phyloP scores from a whole-genome alignment of 2,888 invertebrate species.

The Chorisops tibialis region DNA sequence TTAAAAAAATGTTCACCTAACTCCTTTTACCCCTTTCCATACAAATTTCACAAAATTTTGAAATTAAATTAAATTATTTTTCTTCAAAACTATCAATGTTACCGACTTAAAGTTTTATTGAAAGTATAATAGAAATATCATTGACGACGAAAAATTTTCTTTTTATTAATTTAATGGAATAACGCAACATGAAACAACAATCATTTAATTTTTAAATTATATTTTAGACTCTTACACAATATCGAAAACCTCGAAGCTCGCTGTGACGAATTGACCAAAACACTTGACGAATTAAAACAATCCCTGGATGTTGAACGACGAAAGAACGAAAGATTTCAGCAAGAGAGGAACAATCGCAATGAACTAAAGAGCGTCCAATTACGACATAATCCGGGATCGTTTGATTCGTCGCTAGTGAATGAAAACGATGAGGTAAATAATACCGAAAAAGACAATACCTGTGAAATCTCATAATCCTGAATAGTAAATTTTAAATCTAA shows the following conservation, averaged over 20 bases:
- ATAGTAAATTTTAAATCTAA: too few relatives aligned
- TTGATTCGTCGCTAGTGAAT: conserved; percentile 19
- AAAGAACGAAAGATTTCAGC: conserved; percentile 55
- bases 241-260: conserved; percentile 77
- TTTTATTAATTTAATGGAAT: too few relatives aligned
- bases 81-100: too few relatives aligned
- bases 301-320: conserved; percentile 61
- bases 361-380: conserved; percentile 29
- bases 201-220: background rate
- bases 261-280: conserved; percentile 78
- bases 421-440: conserved; percentile 24
- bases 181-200: too few relatives aligned
- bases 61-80: too few relatives aligned
- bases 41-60: too few relatives aligned
- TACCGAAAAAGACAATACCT: background rate
- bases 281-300: conserved; percentile 70
- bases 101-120: too few relatives aligned
- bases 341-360: conserved; percentile 39
- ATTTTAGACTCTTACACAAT: conserved; percentile 63
- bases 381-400: conserved; percentile 17
- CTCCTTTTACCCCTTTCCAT: too few relatives aligned
- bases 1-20: too few relatives aligned
- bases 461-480: background rate
- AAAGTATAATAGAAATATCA: too few relatives aligned
- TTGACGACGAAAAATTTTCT: too few relatives aligned